These are phyloP conservation scores for Idris sp. DNA, from an alignment of 1,140 invertebrate species.

Conservation along the genomic window DNA sequence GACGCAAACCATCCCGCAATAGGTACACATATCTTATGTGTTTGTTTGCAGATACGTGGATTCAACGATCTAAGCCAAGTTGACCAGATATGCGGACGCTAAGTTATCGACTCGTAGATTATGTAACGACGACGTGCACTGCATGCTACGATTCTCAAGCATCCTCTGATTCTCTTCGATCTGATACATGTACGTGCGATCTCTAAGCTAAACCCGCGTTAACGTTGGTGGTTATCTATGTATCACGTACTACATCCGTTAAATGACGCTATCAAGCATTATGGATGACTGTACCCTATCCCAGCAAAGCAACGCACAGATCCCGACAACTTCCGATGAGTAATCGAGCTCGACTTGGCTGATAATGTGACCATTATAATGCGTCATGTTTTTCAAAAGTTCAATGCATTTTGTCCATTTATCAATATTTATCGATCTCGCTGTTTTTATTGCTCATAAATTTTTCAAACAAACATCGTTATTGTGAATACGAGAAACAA, in stretches of 20 bases:
- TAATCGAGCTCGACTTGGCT: slow-evolving; percentile 35
- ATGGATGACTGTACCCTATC: slow-evolving; percentile 49
- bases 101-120: slow-evolving; percentile 60
- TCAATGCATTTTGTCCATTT: slow-evolving; percentile 10
- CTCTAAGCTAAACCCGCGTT: slow-evolving; percentile 55
- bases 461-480: too few relatives aligned
- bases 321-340: slow-evolving; percentile 45
- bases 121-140: slow-evolving; percentile 56
- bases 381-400: slow-evolving; percentile 30
- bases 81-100: slow-evolving; percentile 56
- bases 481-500: too few relatives aligned
- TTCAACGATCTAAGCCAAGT: slow-evolving; percentile 31
- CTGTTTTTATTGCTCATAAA: too few relatives aligned
- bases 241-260: slow-evolving; percentile 55
- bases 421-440: slow-evolving; percentile 17
- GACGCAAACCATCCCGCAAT: slow-evolving; percentile 8
- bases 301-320: slow-evolving; percentile 25
- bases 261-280: slow-evolving; percentile 57
- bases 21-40: slow-evolving; percentile 36
- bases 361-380: slow-evolving; percentile 35
- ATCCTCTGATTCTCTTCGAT: slow-evolving; percentile 47
- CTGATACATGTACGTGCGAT: slow-evolving; percentile 54
- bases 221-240: slow-evolving; percentile 58
- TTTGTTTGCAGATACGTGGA: slow-evolving; percentile 26
- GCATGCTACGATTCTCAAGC: slow-evolving; percentile 54